Percentiles rank a stretch among this genome's conserved stretches.
Conservation (phyloP, 2,797 vertebrate genomes). For the Hydrolagus colliei region DNA sequence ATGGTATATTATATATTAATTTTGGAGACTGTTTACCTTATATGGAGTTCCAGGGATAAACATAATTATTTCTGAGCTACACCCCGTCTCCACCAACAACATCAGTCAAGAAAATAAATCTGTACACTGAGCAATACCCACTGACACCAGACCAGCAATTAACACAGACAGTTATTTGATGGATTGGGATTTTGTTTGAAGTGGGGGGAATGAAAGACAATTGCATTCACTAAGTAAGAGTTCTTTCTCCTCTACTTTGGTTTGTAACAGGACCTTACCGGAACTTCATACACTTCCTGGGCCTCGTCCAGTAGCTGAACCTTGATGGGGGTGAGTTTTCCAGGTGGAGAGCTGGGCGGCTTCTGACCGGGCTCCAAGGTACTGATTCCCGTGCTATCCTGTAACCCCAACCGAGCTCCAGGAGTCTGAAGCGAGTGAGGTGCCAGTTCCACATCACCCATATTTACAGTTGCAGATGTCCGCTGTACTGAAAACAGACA, state of each 20-base stretch:
- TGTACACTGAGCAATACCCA: too few relatives aligned
- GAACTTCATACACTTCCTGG: constrained; percentile 86
- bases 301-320: constrained; percentile 92
- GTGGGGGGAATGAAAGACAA: too few relatives aligned
- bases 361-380: constrained; percentile 87
- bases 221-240: neutral
- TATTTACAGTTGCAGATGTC: constrained; percentile 47
- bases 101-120: too few relatives aligned
- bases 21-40: too few relatives aligned
- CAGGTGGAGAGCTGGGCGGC: constrained; percentile 72
- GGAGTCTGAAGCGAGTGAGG: constrained; percentile 51
- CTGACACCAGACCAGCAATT: too few relatives aligned
- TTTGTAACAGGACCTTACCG: constrained; percentile 62
- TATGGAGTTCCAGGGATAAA: too few relatives aligned
- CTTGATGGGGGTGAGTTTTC: constrained; percentile 78
- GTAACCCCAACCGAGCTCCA: constrained; percentile 80
- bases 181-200: too few relatives aligned
- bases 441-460: constrained; percentile 80
- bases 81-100: too few relatives aligned
- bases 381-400: constrained; percentile 88
- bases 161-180: too few relatives aligned
- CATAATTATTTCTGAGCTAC: too few relatives aligned
- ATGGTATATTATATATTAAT: too few relatives aligned
- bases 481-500: neutral
- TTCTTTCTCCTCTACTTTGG: too few relatives aligned